Base-by-base conservation (phyloP, 2,113 vertebrate genomes). In the Sminthopsis crassicaudata region DNA sequence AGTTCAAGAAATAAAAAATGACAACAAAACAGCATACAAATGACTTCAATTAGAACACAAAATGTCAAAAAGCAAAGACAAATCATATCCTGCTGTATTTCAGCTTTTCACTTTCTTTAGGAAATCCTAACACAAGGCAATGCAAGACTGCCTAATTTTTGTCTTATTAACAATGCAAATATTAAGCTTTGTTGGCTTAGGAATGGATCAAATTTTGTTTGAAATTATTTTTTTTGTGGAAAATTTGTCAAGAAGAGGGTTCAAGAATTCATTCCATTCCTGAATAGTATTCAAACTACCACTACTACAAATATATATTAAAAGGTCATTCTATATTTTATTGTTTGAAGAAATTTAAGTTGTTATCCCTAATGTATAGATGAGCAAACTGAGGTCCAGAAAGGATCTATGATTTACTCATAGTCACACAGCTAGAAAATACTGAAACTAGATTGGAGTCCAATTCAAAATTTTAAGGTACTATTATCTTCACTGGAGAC, bases 161-260 rank as follows among this genome's bases (percentile, higher is more conserved):
- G 2, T 53, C 16, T 67, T 57, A 53, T 3, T 57, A 95, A 91
- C 26, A 91, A 92, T 53, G 46, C 55, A 91, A 95, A 84, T 57
- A 92, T 30, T 93, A 42, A 52, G 90, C 30, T 53, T 36, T 91
- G 16, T 23, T 53, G 57, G 42, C 26, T 93, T 0, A 42, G 19
- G 92, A 53, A 76, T 53, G 53, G 88, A 9, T 94, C 42, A 93
- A 53, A 55, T 91, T 90, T 91, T 90, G 2, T 91, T 1, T 84
- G 48, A 91, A 90, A 30, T 90, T 92, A 91, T 46, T 57, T 54
- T 54, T 90, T 23, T 90, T 36, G 92, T 94, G 52, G 89, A 94
- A 96, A 95, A 55, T 50, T 48, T 95, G 94, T 16, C 90, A 42
- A 76, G 92, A 89, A 90, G 91, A 91, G 22, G 57, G 90, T 19